Evolutionary conservation across 2,113 vertebrate genomes (phyloP).

Genomic region (Drymodes brunneopygia): DNA sequence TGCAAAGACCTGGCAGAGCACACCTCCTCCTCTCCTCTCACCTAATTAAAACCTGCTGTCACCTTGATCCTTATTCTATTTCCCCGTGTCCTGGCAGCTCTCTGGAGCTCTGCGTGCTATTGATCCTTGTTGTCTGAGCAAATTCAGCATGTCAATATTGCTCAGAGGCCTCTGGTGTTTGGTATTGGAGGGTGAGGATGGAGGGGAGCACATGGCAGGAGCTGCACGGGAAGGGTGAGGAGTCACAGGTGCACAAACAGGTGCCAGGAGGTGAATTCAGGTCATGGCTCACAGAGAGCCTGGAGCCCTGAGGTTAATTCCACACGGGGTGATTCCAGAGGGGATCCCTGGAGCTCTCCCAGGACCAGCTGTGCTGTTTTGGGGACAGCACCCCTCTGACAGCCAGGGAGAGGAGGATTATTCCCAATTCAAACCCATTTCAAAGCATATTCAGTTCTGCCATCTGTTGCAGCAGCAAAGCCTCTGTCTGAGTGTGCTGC

Average conservation of each 20-base stretch:
- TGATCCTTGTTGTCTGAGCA: constrained; percentile 7
- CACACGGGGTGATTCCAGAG: not conserved
- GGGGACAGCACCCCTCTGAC: not conserved
- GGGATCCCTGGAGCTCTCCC: not conserved
- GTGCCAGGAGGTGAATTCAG: not conserved
- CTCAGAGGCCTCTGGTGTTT: not conserved
- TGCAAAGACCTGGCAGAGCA: constrained; percentile 34
- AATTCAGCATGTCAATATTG: not conserved
- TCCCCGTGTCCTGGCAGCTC: not conserved
- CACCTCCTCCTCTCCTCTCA: constrained; percentile 32
- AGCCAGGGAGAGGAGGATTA: not conserved
- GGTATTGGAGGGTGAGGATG: not conserved
- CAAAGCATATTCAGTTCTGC: not conserved
- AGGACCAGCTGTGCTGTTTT: fast-evolving
- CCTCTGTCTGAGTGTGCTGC: not conserved
- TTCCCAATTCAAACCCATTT: not conserved
- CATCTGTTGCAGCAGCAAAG: not conserved
- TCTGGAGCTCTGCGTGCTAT: not conserved
- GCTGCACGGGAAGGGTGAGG: not conserved
- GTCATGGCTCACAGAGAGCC: not conserved
- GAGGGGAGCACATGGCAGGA: fast-evolving
- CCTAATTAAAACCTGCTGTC: constrained; percentile 45
- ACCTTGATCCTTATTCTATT: constrained; percentile 24
- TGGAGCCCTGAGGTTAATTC: not conserved
- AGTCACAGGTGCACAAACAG: not conserved